Evolutionary conservation across 2,113 vertebrate species (phyloP), one percentile per base, ranked within the genome.

Genomic region (Himantopus leucocephalus): DNA sequence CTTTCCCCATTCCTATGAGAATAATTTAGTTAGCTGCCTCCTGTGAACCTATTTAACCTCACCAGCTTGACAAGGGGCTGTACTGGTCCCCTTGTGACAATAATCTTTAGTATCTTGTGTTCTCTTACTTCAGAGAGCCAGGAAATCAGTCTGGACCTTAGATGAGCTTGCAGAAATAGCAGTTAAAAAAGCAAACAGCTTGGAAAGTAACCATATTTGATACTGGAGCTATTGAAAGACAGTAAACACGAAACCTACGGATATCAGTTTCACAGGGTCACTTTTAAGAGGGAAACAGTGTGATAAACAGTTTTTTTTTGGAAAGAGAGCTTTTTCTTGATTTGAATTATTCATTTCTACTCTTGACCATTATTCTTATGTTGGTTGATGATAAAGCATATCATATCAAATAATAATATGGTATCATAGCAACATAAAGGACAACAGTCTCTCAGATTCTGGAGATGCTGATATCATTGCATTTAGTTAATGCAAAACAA

Each of bases 361-460:
- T 85, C 73, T 89, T 97, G 91, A 96, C 89, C 91, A 73, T 73
- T 95, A 94, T 73, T 92, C 70, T 62, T 74, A 20, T 29, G 27
- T 73, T 70, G 64, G n/a, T 26, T 88, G 48, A n/a, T 90, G 81
- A 94, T 75, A 88, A 93, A 90, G 16, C 12, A 19, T 76, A 85
- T 73, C 5, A 88, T 82, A 90, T 68, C 20, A 88, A 94, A 70
- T 95, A 95, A 92, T 92, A 87, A 82, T 79, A 73, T 20, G 47
- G 88, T 96, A 88, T 62, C 91, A 94, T 95, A 94, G 91, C 86
- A 95, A 90, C 94, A 53, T 82, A 76, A 70, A 92, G 74, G 43
- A 95, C 90, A 70, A 37, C 22, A 70, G 84, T 73, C 66, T 88
- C 29, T 4, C 26, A 58, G 71, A 82, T 76, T 78, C 59, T 85